phyloP scores from a whole-genome alignment of 2,888 invertebrate species.

The Exocentrus adspersus region DNA sequence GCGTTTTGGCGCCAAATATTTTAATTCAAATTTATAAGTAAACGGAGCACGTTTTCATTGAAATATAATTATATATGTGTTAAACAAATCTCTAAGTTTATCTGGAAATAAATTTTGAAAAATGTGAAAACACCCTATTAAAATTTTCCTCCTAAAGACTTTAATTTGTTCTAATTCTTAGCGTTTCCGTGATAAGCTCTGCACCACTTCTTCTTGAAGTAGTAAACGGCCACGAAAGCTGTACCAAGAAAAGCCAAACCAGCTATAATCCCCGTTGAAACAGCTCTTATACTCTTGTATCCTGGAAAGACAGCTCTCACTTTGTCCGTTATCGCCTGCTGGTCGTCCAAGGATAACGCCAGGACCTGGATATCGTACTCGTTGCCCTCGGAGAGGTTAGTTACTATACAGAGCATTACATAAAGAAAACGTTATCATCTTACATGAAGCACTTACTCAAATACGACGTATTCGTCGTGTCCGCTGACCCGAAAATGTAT shows the following conservation, averaged over 20 bases:
- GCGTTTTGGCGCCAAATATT: too few relatives aligned
- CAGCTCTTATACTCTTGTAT: conserved; percentile 75
- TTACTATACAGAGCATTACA: conserved; percentile 65
- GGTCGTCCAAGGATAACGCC: conserved; percentile 71
- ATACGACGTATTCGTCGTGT: conserved; percentile 76
- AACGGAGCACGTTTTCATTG: too few relatives aligned
- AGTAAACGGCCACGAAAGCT: conserved; percentile 71
- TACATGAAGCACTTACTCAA: too few relatives aligned
- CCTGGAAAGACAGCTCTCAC: conserved; percentile 75
- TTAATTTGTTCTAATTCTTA: conserved; percentile 26
- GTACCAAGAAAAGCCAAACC: conserved; percentile 75
- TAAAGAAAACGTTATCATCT: background rate
- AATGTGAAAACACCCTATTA: too few relatives aligned
- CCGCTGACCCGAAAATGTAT: conserved; percentile 72
- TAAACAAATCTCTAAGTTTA: too few relatives aligned
- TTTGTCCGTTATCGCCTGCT: conserved; percentile 71
- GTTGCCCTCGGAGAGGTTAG: conserved; percentile 76
- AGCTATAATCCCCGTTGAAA: conserved; percentile 77
- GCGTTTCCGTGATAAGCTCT: conserved; percentile 34
- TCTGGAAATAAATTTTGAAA: too few relatives aligned
- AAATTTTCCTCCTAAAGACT: too few relatives aligned
- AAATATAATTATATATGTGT: too few relatives aligned
- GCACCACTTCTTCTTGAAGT: conserved; percentile 59
- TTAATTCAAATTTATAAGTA: too few relatives aligned
- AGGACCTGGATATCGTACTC: conserved; percentile 80